Evolutionary conservation across 1,140 invertebrate species (phyloP), one percentile per base, ranked within the genome.

Genomic region (Hylyphantes graminicola): DNA sequence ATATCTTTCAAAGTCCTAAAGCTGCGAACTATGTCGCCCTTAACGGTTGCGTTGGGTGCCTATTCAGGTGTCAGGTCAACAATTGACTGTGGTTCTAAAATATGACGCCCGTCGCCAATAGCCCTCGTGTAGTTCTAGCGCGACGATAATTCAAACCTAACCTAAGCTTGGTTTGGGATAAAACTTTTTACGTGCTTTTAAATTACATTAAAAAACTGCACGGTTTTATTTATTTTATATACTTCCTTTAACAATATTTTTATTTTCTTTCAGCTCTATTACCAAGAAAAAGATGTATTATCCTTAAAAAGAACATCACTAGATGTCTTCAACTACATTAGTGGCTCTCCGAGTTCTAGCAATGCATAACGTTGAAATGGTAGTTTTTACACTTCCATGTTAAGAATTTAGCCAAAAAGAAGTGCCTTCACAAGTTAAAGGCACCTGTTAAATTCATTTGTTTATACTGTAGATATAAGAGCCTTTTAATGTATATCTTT

Each of bases 301-400:
- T 70, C 76, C 67, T 81, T 72, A n/a, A 87, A 81, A 80, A 80
- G 86, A 67, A 80, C 83, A 17, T 88, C 87, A 0, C 67, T 86
- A 53, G 86, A 87, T 17, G 85, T 87, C n/a, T 87, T 88, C 70
- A 87, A 86, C 63, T 87, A 86, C 73, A 87, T 88, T 53, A 88
- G 87, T 80, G 85, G 84, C 21, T 87, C 86, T 12, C 83, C 86
- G 50, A 87, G 87, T 17, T 67, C 74, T 17, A 80, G 77, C 15
- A 83, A 64, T 74, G 80, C 80, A 7, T 83, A 63, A 53, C 19
- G 17, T 53, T n/a, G 21, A 51, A 57, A 57, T 9, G 2, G 19
- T 13, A 74, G 15, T 74, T 10, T 74, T 12, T 74, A 63, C n/a
- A 78, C 15, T 61, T 35, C 35, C 35, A 35, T 35, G 7, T 55